Conservation (phyloP, 2,797 vertebrate species). For the Hypotaenidia philippensis region DNA sequence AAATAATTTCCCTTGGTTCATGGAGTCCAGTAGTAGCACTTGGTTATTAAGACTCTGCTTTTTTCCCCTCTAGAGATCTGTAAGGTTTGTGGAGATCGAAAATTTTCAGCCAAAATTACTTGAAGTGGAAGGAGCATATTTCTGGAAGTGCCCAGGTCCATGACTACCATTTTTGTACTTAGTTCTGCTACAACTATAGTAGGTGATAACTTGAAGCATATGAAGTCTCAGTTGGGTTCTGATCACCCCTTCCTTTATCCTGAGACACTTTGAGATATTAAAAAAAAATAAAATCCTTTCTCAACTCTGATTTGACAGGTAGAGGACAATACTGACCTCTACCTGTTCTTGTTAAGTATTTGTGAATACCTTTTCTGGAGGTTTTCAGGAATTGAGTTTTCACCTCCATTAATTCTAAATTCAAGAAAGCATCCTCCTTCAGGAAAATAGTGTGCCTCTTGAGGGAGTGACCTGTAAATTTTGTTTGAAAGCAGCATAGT, state of each 20-base stretch:
- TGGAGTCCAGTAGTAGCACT: not conserved
- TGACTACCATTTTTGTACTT: not conserved
- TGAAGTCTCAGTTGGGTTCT: not conserved
- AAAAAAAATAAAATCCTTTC: not conserved
- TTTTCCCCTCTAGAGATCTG: not conserved
- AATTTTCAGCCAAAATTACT: not conserved
- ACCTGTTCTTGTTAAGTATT: not conserved
- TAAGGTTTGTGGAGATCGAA: not conserved
- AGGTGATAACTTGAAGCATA: not conserved
- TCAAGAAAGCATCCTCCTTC: too few relatives aligned
- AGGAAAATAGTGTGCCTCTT: not conserved
- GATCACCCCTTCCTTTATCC: not conserved
- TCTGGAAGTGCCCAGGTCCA: not conserved
- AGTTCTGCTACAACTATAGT: not conserved
- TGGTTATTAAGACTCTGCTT: not conserved
- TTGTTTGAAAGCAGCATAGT: not conserved
- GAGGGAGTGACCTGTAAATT: not conserved
- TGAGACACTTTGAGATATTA: not conserved
- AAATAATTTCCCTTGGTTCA: not conserved
- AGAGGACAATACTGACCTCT: not conserved
- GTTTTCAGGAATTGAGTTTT: not conserved
- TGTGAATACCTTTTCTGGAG: not conserved
- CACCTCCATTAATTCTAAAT: too few relatives aligned
- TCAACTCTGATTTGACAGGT: not conserved
- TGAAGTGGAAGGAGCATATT: not conserved